Percentiles rank a stretch among this genome's conserved stretches.
Conservation (phyloP, 2,113 vertebrate genomes). For the Illadopsis cleaveri region DNA sequence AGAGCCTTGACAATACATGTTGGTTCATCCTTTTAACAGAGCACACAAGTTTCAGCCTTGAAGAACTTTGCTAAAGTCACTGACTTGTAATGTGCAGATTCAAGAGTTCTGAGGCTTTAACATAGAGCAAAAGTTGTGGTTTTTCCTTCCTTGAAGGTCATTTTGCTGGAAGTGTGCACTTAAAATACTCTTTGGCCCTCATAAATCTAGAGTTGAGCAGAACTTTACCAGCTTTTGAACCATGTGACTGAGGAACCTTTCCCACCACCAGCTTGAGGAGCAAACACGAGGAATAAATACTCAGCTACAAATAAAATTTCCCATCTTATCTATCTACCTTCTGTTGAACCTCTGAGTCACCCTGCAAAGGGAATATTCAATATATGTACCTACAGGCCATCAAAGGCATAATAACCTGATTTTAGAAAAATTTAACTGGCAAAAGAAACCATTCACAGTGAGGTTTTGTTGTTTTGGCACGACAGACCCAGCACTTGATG, state of each 20-base stretch:
- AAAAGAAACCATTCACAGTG: neutral
- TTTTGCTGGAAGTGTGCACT: neutral
- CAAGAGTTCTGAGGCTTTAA: neutral
- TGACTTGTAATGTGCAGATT: neutral
- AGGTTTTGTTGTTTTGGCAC: neutral
- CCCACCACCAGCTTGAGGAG: accelerated
- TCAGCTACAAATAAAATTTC: neutral
- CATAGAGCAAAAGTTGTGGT: neutral
- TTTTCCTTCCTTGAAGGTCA: neutral
- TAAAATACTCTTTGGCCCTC: neutral
- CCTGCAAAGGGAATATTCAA: neutral
- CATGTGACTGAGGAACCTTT: neutral
- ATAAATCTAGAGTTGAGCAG: neutral
- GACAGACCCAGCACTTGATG: neutral
- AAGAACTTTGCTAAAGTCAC: neutral
- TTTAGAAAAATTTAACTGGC: neutral
- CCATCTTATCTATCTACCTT: neutral
- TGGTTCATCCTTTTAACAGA: neutral
- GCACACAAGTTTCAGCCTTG: neutral
- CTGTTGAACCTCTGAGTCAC: neutral
- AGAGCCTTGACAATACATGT: neutral
- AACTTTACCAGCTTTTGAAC: neutral
- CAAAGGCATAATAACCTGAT: neutral
- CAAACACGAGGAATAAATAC: neutral
- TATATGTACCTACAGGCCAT: neutral